Percentiles rank a stretch among this genome's conserved stretches.
Conservation (phyloP, 1,140 invertebrate genomes). For the Drosophila jambulina region DNA sequence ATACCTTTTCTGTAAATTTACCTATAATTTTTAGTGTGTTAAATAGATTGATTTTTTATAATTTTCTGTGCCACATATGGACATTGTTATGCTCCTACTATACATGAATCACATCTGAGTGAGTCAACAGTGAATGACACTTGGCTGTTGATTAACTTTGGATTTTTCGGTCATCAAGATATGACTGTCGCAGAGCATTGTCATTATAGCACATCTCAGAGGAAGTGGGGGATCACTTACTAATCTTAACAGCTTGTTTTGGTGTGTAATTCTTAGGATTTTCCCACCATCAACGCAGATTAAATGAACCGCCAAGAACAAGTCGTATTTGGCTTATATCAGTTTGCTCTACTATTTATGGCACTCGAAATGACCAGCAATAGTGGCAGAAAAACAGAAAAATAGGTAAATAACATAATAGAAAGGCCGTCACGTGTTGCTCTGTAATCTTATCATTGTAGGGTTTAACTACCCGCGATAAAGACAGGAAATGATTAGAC, state of each 20-base stretch:
- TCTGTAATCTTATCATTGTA: slow-evolving; percentile 22
- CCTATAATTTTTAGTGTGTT: too few relatives aligned
- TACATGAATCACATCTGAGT: slow-evolving; percentile 28
- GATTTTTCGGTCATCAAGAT: slow-evolving; percentile 15
- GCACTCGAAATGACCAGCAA: slow-evolving; percentile 16
- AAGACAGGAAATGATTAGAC: slow-evolving; percentile 34
- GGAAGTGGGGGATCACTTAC: background rate
- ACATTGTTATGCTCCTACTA: slow-evolving; percentile 39
- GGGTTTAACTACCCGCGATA: slow-evolving; percentile 44
- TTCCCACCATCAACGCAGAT: slow-evolving; percentile 1
- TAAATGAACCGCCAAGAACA: slow-evolving; percentile 29
- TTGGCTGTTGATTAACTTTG: slow-evolving; percentile 12
- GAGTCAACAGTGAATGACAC: slow-evolving; percentile 33
- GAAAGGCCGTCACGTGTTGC: slow-evolving; percentile 25
- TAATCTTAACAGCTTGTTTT: slow-evolving; percentile 18
- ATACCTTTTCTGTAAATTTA: background rate
- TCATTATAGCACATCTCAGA: slow-evolving; percentile 5
- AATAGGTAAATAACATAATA: slow-evolving; percentile 25
- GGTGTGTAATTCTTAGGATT: background rate
- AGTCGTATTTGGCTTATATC: slow-evolving; percentile 41
- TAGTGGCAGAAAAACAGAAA: slow-evolving; percentile 8
- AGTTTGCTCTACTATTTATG: slow-evolving; percentile 21
- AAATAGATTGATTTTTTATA: background rate
- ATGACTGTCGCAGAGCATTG: slow-evolving; percentile 11
- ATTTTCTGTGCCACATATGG: background rate